Percentiles rank a stretch among this genome's conserved stretches.
phyloP scores from a whole-genome alignment of 2,888 invertebrate genomes.

The Anaspis maculata region DNA sequence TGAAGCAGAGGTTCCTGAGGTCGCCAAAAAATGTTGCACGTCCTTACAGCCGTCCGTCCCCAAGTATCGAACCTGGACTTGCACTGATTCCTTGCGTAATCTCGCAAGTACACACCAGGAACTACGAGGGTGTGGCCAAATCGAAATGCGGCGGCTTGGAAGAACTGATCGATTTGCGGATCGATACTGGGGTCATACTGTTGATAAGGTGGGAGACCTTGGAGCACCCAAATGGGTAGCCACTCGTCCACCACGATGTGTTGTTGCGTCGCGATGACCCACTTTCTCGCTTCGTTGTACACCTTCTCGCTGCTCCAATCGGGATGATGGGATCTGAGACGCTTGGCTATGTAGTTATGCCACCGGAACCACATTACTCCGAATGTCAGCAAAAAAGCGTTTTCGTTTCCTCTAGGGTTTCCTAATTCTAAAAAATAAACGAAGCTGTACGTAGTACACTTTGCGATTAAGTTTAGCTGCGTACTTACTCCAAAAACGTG shows the following conservation, averaged over 20 bases:
- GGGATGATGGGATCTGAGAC: conserved; percentile 27
- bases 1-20: conserved; percentile 39
- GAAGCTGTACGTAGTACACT: conserved; percentile 6
- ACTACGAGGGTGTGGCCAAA: conserved; percentile 53
- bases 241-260: conserved; percentile 45
- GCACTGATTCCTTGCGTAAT: conserved; percentile 40
- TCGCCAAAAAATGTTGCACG: conserved; percentile 49
- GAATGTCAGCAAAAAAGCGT: conserved; percentile 46
- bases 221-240: conserved; percentile 43
- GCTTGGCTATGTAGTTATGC: conserved; percentile 46
- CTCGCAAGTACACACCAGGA: conserved; percentile 46
- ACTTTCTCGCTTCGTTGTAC: conserved; percentile 50
- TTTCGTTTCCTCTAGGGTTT: conserved; percentile 49
- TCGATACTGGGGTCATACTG: conserved; percentile 48
- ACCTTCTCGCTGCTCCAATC: conserved; percentile 44
- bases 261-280: conserved; percentile 49
- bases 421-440: conserved; percentile 40
- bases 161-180: conserved; percentile 53
- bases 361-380: conserved; percentile 49
- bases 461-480: conserved; percentile 2
- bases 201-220: conserved; percentile 21
- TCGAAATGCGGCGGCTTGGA: conserved; percentile 53
- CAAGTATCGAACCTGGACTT: conserved; percentile 24
- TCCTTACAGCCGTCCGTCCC: conserved; percentile 36
- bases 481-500: conserved; percentile 49